Conservation (phyloP, 2,113 vertebrate species). For the Mola mola region DNA sequence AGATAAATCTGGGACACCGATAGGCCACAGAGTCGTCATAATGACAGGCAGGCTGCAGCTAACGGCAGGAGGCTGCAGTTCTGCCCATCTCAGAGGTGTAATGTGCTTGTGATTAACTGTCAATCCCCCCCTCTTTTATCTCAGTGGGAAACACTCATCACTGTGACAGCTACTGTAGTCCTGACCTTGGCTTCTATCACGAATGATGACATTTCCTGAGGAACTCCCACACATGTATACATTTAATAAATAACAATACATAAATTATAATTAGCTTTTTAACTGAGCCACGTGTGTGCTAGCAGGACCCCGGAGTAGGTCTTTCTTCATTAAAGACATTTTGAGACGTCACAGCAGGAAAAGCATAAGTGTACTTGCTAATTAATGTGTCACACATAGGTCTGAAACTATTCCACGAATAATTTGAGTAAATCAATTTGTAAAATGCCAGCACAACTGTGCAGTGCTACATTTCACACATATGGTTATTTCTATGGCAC, state of each 20-base stretch:
- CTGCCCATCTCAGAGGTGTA: constrained; percentile 71
- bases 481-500: too few relatives aligned
- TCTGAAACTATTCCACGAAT: too few relatives aligned
- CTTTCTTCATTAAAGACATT: background rate
- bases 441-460: too few relatives aligned
- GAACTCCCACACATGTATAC: constrained; percentile 7
- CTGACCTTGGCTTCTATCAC: constrained; percentile 73
- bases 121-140: constrained; percentile 69
- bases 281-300: background rate
- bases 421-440: too few relatives aligned
- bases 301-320: background rate
- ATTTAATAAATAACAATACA: constrained; percentile 5
- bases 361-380: background rate
- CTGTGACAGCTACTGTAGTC: constrained; percentile 64
- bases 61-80: constrained; percentile 63
- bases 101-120: constrained; percentile 82
- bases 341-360: background rate
- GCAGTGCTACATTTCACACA: too few relatives aligned
- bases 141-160: constrained; percentile 76
- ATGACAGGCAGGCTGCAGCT: constrained; percentile 67
- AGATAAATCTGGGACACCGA: constrained; percentile 76
- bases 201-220: constrained; percentile 13
- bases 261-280: background rate
- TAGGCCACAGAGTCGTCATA: constrained; percentile 67
- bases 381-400: background rate